Evolutionary conservation across 2,888 invertebrate genomes (phyloP), one percentile per base, ranked within the genome.

Genomic region (Dryocosmus kuriphilus): DNA sequence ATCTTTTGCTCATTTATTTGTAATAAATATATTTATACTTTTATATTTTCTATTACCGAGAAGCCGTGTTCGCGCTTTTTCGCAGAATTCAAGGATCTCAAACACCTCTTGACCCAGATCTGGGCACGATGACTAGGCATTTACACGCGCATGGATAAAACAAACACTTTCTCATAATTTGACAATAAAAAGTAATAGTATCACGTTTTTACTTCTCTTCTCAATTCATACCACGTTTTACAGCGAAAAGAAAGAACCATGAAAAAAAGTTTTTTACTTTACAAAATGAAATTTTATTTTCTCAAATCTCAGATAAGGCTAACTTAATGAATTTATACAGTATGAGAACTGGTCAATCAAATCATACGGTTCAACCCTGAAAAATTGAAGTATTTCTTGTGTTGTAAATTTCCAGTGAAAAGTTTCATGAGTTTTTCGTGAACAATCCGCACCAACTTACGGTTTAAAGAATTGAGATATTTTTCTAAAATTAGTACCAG

Each of bases 101-200:
- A 88, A 88, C 88, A 88, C 88, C 88, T 85, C 89, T 89, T 89
- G 90, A 90, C 90, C 91, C 88, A 91, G 89, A 91, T 91, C 90
- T 90, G 90, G 87, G 80, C 77, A 84, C 22, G 22, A 73, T 79
- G 77, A 79, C 80, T 76, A 38, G 57, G 41, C 78, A 73, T 76
- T 79, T 46, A 77, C 79, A 79, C 78, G 75, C 77, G 77, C 38
- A 41, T 19, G 27, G 16, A 67, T 41, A 24, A 67, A 24, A 67
- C 16, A 62, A 65, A 27, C 41, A 67, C 16, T 24, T 67, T 67
- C 65, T 14, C 27, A 67, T 22, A 24, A 41, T 67, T 67, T 41
- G 41, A 67, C 24, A 24, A 35, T 65, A 67, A 41, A 41, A 41
- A 41, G 6, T 67, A 24, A 41, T 67, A 41, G 38, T 22, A n/a